Conservation (phyloP, 2,888 invertebrate genomes). For the Eristalis pertinax region DNA sequence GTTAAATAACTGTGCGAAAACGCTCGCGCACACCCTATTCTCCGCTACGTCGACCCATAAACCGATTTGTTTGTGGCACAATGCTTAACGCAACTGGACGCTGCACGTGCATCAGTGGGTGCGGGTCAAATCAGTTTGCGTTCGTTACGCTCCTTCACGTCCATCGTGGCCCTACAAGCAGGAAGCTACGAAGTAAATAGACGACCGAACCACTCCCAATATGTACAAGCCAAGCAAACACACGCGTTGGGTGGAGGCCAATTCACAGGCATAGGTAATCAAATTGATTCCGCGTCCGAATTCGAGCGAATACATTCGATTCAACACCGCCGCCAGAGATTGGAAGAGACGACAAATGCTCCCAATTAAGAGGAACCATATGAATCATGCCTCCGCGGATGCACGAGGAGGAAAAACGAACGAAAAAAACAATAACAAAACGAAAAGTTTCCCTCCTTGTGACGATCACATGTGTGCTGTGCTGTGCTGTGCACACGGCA, state of each 20-base stretch:
- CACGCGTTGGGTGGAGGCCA: background rate
- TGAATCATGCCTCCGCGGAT: conserved; percentile 4
- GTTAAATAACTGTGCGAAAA: background rate
- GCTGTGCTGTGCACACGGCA: conserved; percentile 25
- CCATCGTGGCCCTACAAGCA: background rate
- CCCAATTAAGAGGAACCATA: conserved; percentile 2
- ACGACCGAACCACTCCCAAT: background rate
- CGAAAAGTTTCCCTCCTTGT: conserved; percentile 37
- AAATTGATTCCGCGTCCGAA: background rate
- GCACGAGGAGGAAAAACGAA: conserved; percentile 12
- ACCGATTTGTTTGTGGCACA: background rate
- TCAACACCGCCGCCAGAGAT: background rate
- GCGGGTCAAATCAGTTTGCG: background rate
- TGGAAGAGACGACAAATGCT: background rate
- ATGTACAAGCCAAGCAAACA: background rate
- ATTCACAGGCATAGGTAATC: background rate
- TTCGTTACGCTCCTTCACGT: background rate
- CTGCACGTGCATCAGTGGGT: background rate
- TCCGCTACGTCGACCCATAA: background rate
- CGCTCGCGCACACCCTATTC: background rate
- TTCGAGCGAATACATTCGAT: background rate
- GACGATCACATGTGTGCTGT: background rate
- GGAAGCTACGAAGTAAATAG: conserved; percentile 6
- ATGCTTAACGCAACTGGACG: background rate
- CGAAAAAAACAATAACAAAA: conserved; percentile 12